These are phyloP conservation scores for Mesochorus sp. DNA, from an alignment of 2,888 invertebrate genomes.

Conservation along the genomic window DNA sequence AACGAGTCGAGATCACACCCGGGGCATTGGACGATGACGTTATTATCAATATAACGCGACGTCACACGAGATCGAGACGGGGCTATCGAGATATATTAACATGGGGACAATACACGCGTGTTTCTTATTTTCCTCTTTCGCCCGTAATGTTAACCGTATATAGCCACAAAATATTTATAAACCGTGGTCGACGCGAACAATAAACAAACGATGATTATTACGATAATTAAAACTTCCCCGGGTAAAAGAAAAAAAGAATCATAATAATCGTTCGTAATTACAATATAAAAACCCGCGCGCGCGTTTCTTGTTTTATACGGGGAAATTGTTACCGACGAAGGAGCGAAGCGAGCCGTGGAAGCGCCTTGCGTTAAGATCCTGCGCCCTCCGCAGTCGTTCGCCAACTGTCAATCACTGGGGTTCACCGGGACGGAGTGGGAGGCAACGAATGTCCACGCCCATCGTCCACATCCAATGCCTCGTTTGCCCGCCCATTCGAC, in stretches of 20 bases:
- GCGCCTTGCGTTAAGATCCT: conserved; percentile 83
- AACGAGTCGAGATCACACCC: too few species aligned
- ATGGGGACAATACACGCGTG: too few species aligned
- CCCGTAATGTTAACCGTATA: too few species aligned
- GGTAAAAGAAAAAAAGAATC: neutral
- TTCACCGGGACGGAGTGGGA: conserved; percentile 83
- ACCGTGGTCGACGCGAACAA: conserved; percentile 5
- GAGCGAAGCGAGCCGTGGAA: conserved; percentile 76
- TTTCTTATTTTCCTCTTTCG: too few species aligned
- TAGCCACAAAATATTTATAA: neutral
- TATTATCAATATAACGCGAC: too few species aligned
- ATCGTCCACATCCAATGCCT: conserved; percentile 76
- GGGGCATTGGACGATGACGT: too few species aligned
- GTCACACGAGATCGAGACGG: too few species aligned
- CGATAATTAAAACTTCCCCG: neutral
- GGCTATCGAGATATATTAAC: too few species aligned
- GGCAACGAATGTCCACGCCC: conserved; percentile 81
- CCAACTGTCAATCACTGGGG: conserved; percentile 86
- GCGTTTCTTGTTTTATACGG: conserved; percentile 45
- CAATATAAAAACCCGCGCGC: conserved; percentile 51
- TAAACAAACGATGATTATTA: neutral
- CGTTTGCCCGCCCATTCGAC: conserved; percentile 72
- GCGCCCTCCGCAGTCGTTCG: conserved; percentile 87
- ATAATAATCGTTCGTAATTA: conserved; percentile 33
- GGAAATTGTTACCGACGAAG: conserved; percentile 54